Evolutionary conservation across 2,797 vertebrate species (phyloP), one percentile per base, ranked within the genome.

Genomic region (Enteromius paludinosus): DNA sequence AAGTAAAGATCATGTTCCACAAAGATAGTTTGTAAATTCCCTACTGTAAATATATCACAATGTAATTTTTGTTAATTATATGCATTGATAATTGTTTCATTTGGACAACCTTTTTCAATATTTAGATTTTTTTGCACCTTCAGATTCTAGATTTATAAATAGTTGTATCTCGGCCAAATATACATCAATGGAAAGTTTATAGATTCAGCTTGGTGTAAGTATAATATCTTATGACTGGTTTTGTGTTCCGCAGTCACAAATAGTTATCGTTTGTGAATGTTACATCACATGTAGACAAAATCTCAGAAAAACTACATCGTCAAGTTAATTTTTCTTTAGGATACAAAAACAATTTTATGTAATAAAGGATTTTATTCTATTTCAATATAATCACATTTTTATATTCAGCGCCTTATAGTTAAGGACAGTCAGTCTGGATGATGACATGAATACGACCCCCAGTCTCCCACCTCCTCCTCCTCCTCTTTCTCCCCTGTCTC

Each of bases 341-440:
- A 72, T 52, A n/a, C 17, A 52, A 52, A 52, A 8, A 52, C 41
- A 72, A 6, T 18, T 33, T 30, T n/a, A 18, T 54, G 20, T 73
- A 14, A 14, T n/a, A 15, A 15, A 73, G 25, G 1, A n/a, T 73
- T 35, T 54, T 15, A 5, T 59, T 59, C 3, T 38, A 17, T 59
- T 59, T 72, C 38, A 56, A 56, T 59, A 41, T 15, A 56, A 35
- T 65, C 17, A 20, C 30, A 65, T 20, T 35, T 35, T 20, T 18
- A 38, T 66, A 38, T 20, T 38, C 18, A 38, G 30, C 17, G 8
- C 30, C 33, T 20, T 64, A 33, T 8, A 65, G 30, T 74, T 38
- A 52, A 56, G 12, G 33, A 56, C 92, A 95, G 95, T 95, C 94
- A 95, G 88, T 95, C 88, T 90, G 92, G 90, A 90, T 96, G 93